Base-by-base conservation (phyloP, 2,113 vertebrate species). In the Brienomyrus brachyistius region DNA sequence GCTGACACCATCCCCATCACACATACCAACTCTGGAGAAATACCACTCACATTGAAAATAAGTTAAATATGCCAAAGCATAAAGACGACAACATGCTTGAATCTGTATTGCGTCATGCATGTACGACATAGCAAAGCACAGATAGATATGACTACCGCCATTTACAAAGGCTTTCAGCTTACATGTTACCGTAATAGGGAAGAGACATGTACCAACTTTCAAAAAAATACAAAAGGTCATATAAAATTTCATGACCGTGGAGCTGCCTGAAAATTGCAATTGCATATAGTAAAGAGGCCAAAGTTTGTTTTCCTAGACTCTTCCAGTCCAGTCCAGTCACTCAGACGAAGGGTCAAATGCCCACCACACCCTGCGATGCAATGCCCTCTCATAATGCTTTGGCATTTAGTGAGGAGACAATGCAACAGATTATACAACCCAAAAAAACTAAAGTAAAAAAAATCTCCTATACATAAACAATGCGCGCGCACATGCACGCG, bases 271-370 rank as follows among this genome's bases (percentile, higher is more conserved):
- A 52, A 84, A 31, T 23, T 62, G 40, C 54, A 31, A 43, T 48
- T 83, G n/a, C 89, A 89, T 43, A 84, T 54, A 89, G 89, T 89
- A 89, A 83, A 54, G 89, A 89, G 80, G 89, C 47, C n/a, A 54
- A 17, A 10, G 21, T 47, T 56, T 27, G 35, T n/a, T 19, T 11
- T 47, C 13, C 11, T 89, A 59, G 88, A 62, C 77, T 59, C 8
- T 27, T 83, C 23, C 23, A 83, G 31, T 45, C 48, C 74, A 43
- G n/a, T 83, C 6, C 23, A 83, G 31, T 87, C 51, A 87, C 35
- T 54, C 56, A 59, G 31, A 5, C 13, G 7, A 13, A 47, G 8
- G 21, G 52, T 21, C 2, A 35, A 54, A 87, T 35, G 21, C 19
- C 52, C 35, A 47, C 7, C 31, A 17, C 84, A 50, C 47, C 84